These are phyloP conservation scores for Ophion ventricosus DNA, from an alignment of 2,888 invertebrate species.

Conservation along the genomic window DNA sequence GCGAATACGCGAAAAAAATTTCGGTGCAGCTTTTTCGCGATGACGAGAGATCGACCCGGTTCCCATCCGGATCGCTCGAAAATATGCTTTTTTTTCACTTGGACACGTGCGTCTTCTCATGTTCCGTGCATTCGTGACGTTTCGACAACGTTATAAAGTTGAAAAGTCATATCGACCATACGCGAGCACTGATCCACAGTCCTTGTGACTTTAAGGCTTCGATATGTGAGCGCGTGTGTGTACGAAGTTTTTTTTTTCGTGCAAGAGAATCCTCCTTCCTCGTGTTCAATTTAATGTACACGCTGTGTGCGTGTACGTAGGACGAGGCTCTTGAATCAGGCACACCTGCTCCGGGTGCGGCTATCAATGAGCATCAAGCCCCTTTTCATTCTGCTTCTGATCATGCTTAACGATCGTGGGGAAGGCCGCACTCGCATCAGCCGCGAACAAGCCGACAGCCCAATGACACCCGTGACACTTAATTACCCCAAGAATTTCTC, in stretches of 20 bases:
- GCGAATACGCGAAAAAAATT: conserved; percentile 21
- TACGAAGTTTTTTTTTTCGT: background rate
- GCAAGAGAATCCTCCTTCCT: conserved; percentile 45
- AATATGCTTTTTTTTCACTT: conserved; percentile 17
- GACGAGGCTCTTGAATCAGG: conserved; percentile 43
- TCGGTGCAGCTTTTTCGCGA: conserved; percentile 18
- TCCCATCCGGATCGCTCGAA: conserved; percentile 46
- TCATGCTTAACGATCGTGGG: conserved; percentile 34
- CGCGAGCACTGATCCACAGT: background rate
- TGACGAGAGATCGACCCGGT: conserved; percentile 62
- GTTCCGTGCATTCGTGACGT: background rate
- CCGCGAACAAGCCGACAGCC: conserved; percentile 53
- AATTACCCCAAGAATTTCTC: conserved; percentile 63
- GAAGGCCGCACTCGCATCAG: conserved; percentile 29
- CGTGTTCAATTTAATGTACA: conserved; percentile 3
- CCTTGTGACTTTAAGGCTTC: conserved; percentile 2
- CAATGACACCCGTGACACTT: conserved; percentile 64
- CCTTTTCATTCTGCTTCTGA: conserved; percentile 35
- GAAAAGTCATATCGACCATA: background rate
- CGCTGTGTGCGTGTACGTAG: conserved; percentile 11
- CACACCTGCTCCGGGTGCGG: conserved; percentile 65
- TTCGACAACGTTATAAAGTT: background rate
- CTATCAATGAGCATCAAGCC: conserved; percentile 62
- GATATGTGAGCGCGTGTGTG: background rate
- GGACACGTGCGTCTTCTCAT: conserved; percentile 37